Evolutionary conservation across 2,113 vertebrate genomes (phyloP).

Genomic region (Theristicus caerulescens): DNA sequence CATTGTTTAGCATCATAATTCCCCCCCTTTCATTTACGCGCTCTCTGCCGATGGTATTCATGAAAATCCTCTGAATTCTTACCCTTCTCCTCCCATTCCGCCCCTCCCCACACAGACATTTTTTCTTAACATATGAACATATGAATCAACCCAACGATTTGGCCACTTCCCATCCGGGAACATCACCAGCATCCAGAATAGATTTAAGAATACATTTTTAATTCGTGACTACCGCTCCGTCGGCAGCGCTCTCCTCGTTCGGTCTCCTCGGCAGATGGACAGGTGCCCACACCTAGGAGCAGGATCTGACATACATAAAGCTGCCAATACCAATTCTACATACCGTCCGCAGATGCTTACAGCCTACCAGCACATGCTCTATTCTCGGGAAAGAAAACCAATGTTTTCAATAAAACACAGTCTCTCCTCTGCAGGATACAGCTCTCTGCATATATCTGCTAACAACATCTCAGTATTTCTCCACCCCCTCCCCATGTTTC

Average conservation of each 20-base stretch:
- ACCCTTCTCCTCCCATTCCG: not conserved
- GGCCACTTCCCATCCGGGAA: not conserved
- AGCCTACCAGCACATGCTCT: not conserved
- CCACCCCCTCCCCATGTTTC: slow-evolving; percentile 47
- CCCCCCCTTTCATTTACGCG: not conserved
- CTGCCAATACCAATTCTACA: not conserved
- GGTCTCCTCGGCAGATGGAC: accelerated
- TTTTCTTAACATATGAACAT: accelerated
- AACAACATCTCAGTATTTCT: slow-evolving; percentile 47
- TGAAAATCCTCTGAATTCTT: not conserved
- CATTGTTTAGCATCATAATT: not conserved
- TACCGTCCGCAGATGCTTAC: accelerated
- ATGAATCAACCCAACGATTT: not conserved
- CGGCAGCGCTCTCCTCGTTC: accelerated
- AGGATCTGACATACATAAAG: not conserved
- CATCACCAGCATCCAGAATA: not conserved
- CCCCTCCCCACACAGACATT: not conserved
- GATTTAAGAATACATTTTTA: not conserved
- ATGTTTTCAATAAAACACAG: not conserved
- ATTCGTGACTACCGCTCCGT: accelerated
- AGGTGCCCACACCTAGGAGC: not conserved
- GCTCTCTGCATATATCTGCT: slow-evolving; percentile 48
- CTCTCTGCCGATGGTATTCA: not conserved
- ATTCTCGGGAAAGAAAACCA: not conserved
- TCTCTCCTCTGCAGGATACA: slow-evolving; percentile 26